Percentiles rank a stretch among this genome's conserved stretches.
Evolutionary conservation across 1,140 invertebrate species (phyloP).

Genomic region (Gyrodactylus salaris): DNA sequence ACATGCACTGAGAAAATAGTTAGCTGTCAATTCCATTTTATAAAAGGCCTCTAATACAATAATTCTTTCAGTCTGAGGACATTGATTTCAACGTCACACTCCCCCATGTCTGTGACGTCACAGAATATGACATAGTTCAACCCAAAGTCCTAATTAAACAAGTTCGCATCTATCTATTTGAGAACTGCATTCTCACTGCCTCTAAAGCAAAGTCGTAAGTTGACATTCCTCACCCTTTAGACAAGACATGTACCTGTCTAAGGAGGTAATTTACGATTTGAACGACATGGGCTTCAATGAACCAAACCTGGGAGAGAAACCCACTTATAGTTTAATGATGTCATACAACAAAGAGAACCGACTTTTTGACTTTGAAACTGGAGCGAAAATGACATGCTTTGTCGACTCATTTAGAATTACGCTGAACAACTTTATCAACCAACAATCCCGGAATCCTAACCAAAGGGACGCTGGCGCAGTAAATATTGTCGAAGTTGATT

Average conservation of each 20-base stretch:
- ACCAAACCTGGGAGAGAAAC: not conserved
- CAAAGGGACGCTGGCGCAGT: not conserved
- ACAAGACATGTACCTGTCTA: not conserved
- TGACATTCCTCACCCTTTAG: not conserved
- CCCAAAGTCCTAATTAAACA: not conserved
- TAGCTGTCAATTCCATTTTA: too few species aligned
- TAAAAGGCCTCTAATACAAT: too few species aligned
- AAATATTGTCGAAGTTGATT: not conserved
- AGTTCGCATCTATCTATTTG: not conserved
- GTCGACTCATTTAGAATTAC: not conserved
- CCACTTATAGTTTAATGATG: not conserved
- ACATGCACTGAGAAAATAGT: too few species aligned
- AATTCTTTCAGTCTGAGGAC: too few species aligned
- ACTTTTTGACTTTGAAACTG: not conserved
- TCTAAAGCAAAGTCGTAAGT: not conserved
- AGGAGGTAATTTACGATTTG: not conserved
- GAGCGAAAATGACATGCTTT: not conserved
- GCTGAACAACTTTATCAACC: not conserved
- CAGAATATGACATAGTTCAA: not conserved
- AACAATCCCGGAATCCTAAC: not conserved
- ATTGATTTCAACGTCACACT: too few species aligned
- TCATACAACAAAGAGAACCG: not conserved
- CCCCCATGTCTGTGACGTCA: not conserved
- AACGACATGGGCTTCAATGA: not conserved
- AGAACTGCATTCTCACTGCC: not conserved